phyloP scores from a whole-genome alignment of 1,140 invertebrate genomes.

The Pseudachorutes palmiensis region DNA sequence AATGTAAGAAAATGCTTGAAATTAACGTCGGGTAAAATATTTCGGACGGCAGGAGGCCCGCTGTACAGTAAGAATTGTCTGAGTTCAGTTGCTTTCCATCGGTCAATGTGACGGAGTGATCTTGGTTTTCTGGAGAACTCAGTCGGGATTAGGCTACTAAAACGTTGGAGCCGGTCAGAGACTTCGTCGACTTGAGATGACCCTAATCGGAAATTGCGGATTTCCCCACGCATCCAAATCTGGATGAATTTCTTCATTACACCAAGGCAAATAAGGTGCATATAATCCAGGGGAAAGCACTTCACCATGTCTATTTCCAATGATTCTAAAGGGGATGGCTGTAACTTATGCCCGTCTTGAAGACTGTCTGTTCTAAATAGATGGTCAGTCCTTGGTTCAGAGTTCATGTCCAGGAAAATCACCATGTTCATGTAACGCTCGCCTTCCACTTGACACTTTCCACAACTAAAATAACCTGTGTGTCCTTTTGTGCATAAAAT shows the following conservation, averaged over 20 bases:
- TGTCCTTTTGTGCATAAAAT: neutral
- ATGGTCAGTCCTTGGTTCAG: neutral
- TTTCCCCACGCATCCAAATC: neutral
- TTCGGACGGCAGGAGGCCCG: conserved; percentile 42
- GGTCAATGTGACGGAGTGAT: conserved; percentile 39
- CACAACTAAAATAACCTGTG: neutral
- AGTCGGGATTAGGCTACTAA: neutral
- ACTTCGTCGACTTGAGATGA: neutral
- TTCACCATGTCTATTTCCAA: neutral
- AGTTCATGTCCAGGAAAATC: neutral
- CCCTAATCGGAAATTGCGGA: neutral
- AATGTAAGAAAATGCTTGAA: conserved; percentile 43
- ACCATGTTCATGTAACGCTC: neutral
- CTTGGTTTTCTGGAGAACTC: conserved; percentile 43
- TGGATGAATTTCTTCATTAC: neutral
- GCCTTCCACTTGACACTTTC: neutral
- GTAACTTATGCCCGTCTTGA: neutral
- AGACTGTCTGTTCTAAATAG: neutral
- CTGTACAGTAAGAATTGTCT: conserved; percentile 45
- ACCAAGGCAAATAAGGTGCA: neutral
- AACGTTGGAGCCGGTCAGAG: neutral
- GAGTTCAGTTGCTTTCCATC: conserved; percentile 48
- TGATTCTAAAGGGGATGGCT: neutral
- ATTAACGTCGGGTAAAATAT: conserved; percentile 36
- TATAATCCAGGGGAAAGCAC: neutral